Conservation (phyloP, 2,797 vertebrate species). For the Parauchenoglanis ngamensis region DNA sequence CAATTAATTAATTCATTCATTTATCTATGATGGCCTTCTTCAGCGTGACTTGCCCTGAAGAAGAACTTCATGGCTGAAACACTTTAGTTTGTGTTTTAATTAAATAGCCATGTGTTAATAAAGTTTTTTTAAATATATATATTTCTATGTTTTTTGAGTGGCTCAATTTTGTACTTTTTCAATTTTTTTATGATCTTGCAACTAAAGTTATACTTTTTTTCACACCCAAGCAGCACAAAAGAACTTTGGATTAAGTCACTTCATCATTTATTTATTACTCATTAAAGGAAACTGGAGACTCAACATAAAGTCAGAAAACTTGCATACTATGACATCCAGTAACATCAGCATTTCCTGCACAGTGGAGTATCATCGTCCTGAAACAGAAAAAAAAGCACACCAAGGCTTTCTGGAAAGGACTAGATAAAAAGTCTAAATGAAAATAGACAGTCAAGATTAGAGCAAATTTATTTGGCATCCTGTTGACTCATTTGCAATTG, state of each 20-base stretch:
- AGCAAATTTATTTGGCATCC: slow-evolving; percentile 2
- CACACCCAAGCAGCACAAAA: too few species aligned
- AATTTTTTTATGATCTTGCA: too few species aligned
- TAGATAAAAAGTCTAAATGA: not conserved
- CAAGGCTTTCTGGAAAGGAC: not conserved
- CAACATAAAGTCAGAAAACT: not conserved
- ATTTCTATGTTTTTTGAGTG: too few species aligned
- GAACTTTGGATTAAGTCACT: not conserved
- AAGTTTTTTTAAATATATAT: too few species aligned
- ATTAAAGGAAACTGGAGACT: not conserved
- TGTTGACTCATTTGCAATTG: not conserved
- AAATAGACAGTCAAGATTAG: not conserved
- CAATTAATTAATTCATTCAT: not conserved
- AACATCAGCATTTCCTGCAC: not conserved
- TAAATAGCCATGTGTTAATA: too few species aligned
- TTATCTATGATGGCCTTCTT: too few species aligned
- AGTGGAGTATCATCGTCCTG: not conserved
- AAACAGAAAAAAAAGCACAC: not conserved
- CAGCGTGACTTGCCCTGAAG: too few species aligned
- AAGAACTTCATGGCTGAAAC: too few species aligned
- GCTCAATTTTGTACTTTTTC: too few species aligned
- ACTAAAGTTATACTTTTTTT: too few species aligned
- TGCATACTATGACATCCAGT: not conserved
- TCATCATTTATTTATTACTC: not conserved
- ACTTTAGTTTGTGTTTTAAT: too few species aligned